Evolutionary conservation across 2,888 invertebrate species (phyloP), one percentile per base, ranked within the genome.

Genomic region (Bursaphelenchus okinawaensis): DNA sequence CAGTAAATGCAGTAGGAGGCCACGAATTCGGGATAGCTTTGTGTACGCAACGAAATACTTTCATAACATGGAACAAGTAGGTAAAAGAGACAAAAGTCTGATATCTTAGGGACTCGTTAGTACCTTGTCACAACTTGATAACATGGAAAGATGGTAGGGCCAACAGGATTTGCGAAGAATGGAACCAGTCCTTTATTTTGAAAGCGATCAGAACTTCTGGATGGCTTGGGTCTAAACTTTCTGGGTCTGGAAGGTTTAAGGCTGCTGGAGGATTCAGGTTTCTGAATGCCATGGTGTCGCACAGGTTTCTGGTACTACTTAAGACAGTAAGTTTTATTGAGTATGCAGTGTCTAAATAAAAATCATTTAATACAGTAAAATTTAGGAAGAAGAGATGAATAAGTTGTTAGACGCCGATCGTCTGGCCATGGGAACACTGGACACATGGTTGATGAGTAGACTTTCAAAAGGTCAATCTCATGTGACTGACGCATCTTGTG

Each of bases 371-470:
- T 19, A 20, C 20, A 31, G 2, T 23, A 23, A 8, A 22, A n/a
- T 73, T 28, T 55, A 74, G 77, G 82, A 83, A 64, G 83, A 62
- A 67, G 76, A 79, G 84, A 87, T 71, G 90, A 89, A 0, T 84
- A 89, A 6, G 83, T 84, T 68, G 78, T 83, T 57, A 87, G 88
- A 50, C 87, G 88, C 71, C 89, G 90, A 0, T 87, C 89, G 83
- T 90, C 91, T 84, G 91, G 70, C 67, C 7, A 72, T 74, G 24
- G 80, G 93, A 7, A 90, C 92, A 0, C 85, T 96, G 62, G 96
- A 96, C 82, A 91, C 93, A 0, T 98, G 93, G 93, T 86, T 96
- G 57, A 83, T 94, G 62, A 89, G 92, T 85, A 91, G 90, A 61
- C 70, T 79, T n/a, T 69, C 75, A 16, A 67, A 66, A 19, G 69